These are phyloP conservation scores for Spermophilus dauricus DNA, from an alignment of 2,113 vertebrate species.

Conservation along the genomic window DNA sequence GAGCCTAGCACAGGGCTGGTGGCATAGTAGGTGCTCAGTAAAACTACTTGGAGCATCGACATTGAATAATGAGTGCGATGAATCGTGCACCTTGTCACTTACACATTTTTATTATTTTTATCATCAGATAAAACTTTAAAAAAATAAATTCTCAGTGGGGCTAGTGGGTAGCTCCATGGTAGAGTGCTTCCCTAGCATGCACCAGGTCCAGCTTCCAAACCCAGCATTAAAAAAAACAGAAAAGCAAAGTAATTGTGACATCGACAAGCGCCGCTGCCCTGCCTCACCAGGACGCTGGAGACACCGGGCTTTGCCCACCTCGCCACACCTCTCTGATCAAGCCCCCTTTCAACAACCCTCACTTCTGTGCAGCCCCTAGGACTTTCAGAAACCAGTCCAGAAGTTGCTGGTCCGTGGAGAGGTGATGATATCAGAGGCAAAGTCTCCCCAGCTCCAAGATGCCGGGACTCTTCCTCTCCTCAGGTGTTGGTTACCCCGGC, in stretches of 20 bases:
- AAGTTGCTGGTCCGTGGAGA: background rate
- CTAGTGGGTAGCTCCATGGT: background rate
- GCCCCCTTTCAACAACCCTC: background rate
- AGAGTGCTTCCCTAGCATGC: background rate
- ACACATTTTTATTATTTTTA: background rate
- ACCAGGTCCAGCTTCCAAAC: too few relatives aligned
- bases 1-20: background rate
- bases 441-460: too few relatives aligned
- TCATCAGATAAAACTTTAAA: background rate
- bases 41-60: background rate
- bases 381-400: background rate
- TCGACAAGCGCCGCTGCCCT: background rate
- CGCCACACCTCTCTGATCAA: background rate
- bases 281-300: rapidly evolving
- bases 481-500: background rate
- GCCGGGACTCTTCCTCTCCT: rapidly evolving
- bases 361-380: too few relatives aligned
- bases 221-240: background rate
- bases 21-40: rapidly evolving
- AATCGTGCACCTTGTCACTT: background rate
- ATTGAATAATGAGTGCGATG: rapidly evolving
- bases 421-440: background rate
- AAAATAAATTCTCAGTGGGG: background rate
- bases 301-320: background rate
- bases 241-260: background rate